A percentile compares a stretch with the other conserved stretches of the same genome.
Conservation (phyloP, 2,888 invertebrate species). For the Standfussiana lucernea region DNA sequence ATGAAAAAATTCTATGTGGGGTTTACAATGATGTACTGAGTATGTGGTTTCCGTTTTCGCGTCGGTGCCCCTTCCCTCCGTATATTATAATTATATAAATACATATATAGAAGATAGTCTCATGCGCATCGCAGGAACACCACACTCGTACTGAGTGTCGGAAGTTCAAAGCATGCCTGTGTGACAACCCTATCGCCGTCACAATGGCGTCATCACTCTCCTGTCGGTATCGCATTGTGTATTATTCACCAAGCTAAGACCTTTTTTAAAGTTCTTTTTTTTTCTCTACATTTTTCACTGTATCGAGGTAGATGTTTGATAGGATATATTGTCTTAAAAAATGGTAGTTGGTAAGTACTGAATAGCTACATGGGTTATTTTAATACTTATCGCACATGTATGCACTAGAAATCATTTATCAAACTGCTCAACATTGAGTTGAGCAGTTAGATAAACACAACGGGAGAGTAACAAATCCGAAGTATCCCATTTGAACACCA, state of each 20-base stretch:
- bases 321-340: background rate
- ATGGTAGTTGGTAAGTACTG: background rate
- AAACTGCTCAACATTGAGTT: background rate
- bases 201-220: conserved; percentile 56
- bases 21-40: too few relatives aligned
- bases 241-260: conserved; percentile 37
- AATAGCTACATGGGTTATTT: background rate
- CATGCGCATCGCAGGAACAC: background rate
- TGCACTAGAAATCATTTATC: background rate
- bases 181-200: conserved; percentile 48
- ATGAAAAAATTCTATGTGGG: too few relatives aligned
- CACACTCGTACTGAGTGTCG: background rate
- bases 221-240: conserved; percentile 47
- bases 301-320: background rate
- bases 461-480: too few relatives aligned
- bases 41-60: too few relatives aligned
- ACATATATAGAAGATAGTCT: too few relatives aligned
- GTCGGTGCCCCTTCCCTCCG: too few relatives aligned
- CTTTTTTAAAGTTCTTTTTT: conserved; percentile 7
- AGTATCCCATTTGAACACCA: too few relatives aligned
- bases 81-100: too few relatives aligned
- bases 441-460: background rate
- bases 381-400: background rate
- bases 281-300: conserved; percentile 14
- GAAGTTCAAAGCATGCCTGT: background rate